Percentiles rank a stretch among this genome's conserved stretches.
phyloP scores from a whole-genome alignment of 2,113 vertebrate genomes.

The Cyanocitta stelleri region DNA sequence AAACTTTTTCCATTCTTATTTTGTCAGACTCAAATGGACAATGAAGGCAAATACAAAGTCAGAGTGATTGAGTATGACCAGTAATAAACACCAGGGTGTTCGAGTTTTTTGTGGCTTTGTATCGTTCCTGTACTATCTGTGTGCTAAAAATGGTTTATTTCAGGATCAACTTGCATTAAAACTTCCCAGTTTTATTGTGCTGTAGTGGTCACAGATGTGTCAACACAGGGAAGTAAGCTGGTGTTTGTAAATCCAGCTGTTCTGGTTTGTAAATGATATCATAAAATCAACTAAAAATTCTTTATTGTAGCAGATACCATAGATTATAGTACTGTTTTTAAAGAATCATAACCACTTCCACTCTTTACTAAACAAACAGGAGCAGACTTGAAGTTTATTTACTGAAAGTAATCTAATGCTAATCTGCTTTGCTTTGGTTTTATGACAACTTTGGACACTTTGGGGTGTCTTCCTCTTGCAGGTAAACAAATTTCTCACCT shows the following conservation, averaged over 20 bases:
- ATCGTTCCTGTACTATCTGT: background rate
- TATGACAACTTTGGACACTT: background rate
- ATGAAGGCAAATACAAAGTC: background rate
- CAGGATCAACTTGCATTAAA: background rate
- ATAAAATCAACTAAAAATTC: background rate
- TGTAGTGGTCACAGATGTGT: background rate
- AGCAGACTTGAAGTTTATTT: background rate
- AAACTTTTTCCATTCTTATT: background rate
- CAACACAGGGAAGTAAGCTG: background rate
- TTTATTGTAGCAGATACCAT: background rate
- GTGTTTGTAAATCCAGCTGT: background rate
- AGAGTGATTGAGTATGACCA: background rate
- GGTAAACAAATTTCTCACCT: background rate
- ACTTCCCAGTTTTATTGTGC: background rate
- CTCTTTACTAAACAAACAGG: background rate
- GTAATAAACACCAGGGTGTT: background rate
- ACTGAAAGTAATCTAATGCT: background rate
- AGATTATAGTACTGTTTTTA: background rate
- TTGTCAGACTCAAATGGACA: background rate
- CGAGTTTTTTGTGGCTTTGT: background rate
- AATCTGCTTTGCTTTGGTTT: background rate
- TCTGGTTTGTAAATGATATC: background rate
- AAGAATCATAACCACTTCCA: background rate
- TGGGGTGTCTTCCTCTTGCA: background rate
- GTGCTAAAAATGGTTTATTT: background rate